A percentile compares a stretch with the other conserved stretches of the same genome.
Evolutionary conservation across 2,797 vertebrate species (phyloP).

Genomic region (Silurus aristotelis): DNA sequence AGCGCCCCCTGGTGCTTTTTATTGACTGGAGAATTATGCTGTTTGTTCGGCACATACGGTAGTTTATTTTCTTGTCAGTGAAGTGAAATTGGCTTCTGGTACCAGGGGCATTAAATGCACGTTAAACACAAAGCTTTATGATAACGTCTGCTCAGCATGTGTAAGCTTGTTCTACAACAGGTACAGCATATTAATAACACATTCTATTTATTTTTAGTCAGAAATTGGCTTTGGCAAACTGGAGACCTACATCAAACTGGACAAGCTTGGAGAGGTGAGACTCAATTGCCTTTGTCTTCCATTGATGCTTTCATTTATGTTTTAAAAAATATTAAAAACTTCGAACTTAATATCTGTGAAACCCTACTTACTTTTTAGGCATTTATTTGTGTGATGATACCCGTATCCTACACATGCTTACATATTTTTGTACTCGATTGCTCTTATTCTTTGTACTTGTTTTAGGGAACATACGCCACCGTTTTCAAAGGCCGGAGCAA

Average conservation of each 20-base stretch:
- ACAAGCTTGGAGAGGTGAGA: slow-evolving; percentile 96
- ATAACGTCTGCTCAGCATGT: slow-evolving; percentile 41
- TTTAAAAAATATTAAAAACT: not conserved
- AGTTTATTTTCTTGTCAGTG: slow-evolving; percentile 24
- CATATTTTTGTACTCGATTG: not conserved
- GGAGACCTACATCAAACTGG: slow-evolving; percentile 98
- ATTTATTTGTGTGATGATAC: not conserved
- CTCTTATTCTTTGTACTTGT: not conserved
- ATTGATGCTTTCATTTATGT: not conserved
- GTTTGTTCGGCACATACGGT: not conserved
- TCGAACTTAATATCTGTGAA: not conserved
- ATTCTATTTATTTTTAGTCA: slow-evolving; percentile 76
- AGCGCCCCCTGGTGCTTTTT: slow-evolving; percentile 48
- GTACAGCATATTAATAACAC: slow-evolving; percentile 27
- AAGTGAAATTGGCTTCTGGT: slow-evolving; percentile 46
- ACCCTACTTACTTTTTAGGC: not conserved
- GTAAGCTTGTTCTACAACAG: slow-evolving; percentile 29
- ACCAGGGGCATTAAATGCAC: slow-evolving; percentile 23
- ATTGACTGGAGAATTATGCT: slow-evolving; percentile 24
- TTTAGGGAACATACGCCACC: slow-evolving; percentile 94
- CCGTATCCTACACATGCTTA: not conserved
- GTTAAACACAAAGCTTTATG: slow-evolving; percentile 28
- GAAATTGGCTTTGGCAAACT: slow-evolving; percentile 99
- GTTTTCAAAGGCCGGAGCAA: slow-evolving; percentile 99
- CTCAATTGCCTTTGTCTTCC: not conserved